Percentiles rank a stretch among this genome's conserved stretches.
Conservation (phyloP, 2,797 vertebrate species). For the Synanceia verrucosa region DNA sequence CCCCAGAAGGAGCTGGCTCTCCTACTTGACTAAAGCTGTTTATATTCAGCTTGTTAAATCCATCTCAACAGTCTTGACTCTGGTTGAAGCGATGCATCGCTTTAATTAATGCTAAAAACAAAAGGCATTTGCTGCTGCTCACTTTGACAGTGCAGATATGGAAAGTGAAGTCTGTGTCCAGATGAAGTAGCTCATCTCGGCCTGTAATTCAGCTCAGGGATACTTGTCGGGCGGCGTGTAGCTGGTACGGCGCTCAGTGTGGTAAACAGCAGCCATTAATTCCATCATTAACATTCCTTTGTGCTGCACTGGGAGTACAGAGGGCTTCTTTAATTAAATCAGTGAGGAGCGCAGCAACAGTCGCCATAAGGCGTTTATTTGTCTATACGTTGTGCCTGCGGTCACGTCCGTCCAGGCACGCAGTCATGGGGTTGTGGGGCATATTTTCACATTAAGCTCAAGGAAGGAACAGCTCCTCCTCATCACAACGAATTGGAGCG, state of each 20-base stretch:
- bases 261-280: slow-evolving; percentile 66
- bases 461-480: slow-evolving; percentile 74
- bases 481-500: slow-evolving; percentile 63
- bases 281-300: slow-evolving; percentile 69
- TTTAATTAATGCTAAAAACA: slow-evolving; percentile 69
- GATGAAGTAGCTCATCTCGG: slow-evolving; percentile 37
- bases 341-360: slow-evolving; percentile 55
- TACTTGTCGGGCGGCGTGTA: slow-evolving; percentile 33
- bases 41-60: slow-evolving; percentile 39
- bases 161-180: slow-evolving; percentile 61
- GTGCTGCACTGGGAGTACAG: slow-evolving; percentile 60
- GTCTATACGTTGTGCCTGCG: slow-evolving; percentile 50
- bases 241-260: slow-evolving; percentile 47
- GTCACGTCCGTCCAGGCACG: slow-evolving; percentile 51
- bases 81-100: slow-evolving; percentile 48
- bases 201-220: slow-evolving; percentile 58
- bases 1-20: slow-evolving; percentile 14
- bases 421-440: slow-evolving; percentile 58
- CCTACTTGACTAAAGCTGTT: slow-evolving; percentile 53
- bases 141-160: slow-evolving; percentile 55
- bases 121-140: slow-evolving; percentile 60
- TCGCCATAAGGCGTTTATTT: slow-evolving; percentile 70
- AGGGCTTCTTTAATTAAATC: slow-evolving; percentile 79
- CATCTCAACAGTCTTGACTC: slow-evolving; percentile 55
- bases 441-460: slow-evolving; percentile 70